Percentiles rank a stretch among this genome's conserved stretches.
Conservation (phyloP, 2,888 invertebrate genomes). For the Helleia helle region DNA sequence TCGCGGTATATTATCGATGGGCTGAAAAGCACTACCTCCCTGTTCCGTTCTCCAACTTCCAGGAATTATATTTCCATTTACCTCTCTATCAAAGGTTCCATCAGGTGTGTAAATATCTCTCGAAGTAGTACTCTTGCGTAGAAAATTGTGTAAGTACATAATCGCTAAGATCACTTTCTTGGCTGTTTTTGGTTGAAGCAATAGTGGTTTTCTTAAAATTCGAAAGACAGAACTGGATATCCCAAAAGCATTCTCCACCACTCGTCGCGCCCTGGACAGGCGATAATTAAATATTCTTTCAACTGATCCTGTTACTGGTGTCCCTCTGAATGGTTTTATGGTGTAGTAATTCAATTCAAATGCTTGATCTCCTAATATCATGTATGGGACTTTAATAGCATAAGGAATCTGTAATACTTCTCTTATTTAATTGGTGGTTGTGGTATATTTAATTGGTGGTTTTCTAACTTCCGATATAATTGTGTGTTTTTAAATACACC, state of each 20-base stretch:
- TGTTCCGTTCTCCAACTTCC: constrained; percentile 20
- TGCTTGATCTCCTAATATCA: neutral
- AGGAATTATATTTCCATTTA: constrained; percentile 17
- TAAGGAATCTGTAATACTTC: constrained; percentile 5
- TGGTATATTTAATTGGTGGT: constrained; percentile 3
- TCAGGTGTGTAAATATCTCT: constrained; percentile 16
- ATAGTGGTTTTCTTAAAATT: neutral
- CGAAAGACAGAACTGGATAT: neutral
- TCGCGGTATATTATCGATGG: constrained; percentile 18
- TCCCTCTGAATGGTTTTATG: neutral
- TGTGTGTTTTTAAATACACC: constrained; percentile 3
- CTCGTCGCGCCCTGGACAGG: neutral
- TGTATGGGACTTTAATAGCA: neutral
- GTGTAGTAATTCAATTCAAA: neutral
- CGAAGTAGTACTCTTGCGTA: constrained; percentile 17
- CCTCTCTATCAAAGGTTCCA: constrained; percentile 18
- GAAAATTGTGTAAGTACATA: constrained; percentile 17
- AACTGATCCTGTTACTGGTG: neutral
- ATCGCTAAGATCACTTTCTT: constrained; percentile 19
- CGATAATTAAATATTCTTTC: constrained; percentile 1
- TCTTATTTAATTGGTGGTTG: too few relatives aligned
- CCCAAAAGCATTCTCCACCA: neutral
- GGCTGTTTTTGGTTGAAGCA: constrained; percentile 13
- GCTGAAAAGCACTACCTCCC: constrained; percentile 19
- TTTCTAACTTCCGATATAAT: constrained; percentile 4